Evolutionary conservation across 2,888 invertebrate species (phyloP).

Genomic region (Stenodema calcarata): DNA sequence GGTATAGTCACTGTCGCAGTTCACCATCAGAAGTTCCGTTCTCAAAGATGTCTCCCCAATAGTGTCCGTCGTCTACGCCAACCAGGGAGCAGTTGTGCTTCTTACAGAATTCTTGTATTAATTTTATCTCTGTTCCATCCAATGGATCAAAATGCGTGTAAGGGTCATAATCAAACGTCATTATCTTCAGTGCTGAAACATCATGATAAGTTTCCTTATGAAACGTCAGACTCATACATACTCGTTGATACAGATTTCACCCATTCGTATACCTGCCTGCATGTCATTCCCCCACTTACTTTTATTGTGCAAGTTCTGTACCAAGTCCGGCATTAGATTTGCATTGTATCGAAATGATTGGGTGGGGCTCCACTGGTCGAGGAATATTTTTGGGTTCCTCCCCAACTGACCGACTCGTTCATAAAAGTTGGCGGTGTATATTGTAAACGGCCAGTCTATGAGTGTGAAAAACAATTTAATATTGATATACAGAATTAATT

Average conservation of each 20-base stretch:
- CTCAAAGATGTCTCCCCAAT: slow-evolving; percentile 53
- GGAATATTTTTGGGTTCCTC: slow-evolving; percentile 42
- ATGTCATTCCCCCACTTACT: slow-evolving; percentile 25
- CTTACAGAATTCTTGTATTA: slow-evolving; percentile 62
- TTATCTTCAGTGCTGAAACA: slow-evolving; percentile 62
- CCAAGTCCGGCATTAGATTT: slow-evolving; percentile 65
- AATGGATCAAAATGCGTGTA: slow-evolving; percentile 63
- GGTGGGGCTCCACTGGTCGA: slow-evolving; percentile 51
- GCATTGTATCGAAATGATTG: slow-evolving; percentile 39
- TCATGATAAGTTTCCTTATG: not conserved
- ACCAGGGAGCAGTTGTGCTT: slow-evolving; percentile 63
- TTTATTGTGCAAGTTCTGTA: slow-evolving; percentile 64
- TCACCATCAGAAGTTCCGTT: slow-evolving; percentile 50
- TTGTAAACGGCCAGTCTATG: slow-evolving; percentile 45
- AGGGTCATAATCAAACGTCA: slow-evolving; percentile 69
- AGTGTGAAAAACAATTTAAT: no score
- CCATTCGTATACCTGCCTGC: no score
- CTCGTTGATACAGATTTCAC: no score
- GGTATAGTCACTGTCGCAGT: no score
- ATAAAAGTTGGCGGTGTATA: slow-evolving; percentile 52
- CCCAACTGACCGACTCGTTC: not conserved
- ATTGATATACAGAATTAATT: no score
- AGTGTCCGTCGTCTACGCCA: slow-evolving; percentile 66
- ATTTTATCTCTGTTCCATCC: slow-evolving; percentile 66
- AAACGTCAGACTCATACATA: not conserved